Base-by-base conservation (phyloP, 2,113 vertebrate species). In the Mustela lutreola region DNA sequence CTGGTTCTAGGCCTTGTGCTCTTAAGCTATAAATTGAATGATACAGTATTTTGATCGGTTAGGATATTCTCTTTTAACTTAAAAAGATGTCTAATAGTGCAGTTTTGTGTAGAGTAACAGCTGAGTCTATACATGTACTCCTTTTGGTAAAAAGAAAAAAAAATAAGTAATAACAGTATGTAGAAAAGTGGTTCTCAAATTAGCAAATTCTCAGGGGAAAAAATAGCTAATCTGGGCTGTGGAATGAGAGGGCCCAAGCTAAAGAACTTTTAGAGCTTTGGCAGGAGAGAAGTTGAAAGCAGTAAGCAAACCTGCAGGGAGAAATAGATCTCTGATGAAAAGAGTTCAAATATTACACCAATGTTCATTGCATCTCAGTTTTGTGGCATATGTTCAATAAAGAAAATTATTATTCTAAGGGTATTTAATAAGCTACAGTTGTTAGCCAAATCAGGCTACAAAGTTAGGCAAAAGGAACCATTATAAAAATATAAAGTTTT, bases 11-110 rank as follows among this genome's bases (percentile, higher is more conserved):
- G 78, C 26, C 48, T 62, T 90, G 45, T 33, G 15, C 31, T 81
- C 18, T 78, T 95, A 83, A 89, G 80, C 56, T 89, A 33, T 95
- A 93, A 93, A 42, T 50, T 86, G 60, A 95, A 58, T 89, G 15
- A 80, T 80, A 50, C 11, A 79, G 33, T 90, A 71, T 96, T 90
- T 84, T 70, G 90, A 89, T 89, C 39, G 31, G 22, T 56, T 90
- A 21, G 39, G 28, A 78, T 84, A 89, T 70, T 82, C 16, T 53
- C 50, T 78, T 83, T 42, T n/a, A 76, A 76, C 88, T 94, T 81
- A 45, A 88, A 83, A 83, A 92, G 48, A 53, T 42, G 31, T 15
- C 60, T 82, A 65, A 85, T 42, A 76, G 24, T 83, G 19, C 26
- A 71, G 7, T 79, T 89, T 95, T 79, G 22, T 94, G 11, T 97